A percentile compares a stretch with the other conserved stretches of the same genome.
phyloP scores from a whole-genome alignment of 2,113 vertebrate genomes.

The Pteropus alecto region DNA sequence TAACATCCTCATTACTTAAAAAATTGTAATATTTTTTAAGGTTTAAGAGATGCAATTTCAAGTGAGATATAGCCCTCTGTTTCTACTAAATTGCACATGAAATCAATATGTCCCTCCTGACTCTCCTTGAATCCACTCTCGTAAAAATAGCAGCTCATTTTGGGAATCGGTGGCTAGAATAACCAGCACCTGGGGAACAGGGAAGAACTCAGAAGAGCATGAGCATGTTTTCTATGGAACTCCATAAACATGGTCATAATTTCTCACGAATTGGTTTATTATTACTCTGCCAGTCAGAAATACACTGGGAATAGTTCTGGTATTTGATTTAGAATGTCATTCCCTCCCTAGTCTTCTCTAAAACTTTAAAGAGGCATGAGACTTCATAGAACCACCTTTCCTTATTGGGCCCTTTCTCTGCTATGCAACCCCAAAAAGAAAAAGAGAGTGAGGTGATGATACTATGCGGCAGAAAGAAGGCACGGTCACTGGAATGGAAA shows the following conservation, averaged over 20 bases:
- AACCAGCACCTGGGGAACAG: not conserved
- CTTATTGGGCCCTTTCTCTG: not conserved
- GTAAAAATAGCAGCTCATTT: conserved; percentile 33
- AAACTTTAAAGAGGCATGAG: not conserved
- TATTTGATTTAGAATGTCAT: not conserved
- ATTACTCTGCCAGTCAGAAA: not conserved
- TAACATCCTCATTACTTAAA: not conserved
- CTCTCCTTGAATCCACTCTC: not conserved
- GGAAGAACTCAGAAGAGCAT: not conserved
- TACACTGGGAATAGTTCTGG: not conserved
- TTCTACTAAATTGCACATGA: conserved; percentile 9
- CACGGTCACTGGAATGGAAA: not conserved
- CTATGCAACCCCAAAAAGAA: not conserved
- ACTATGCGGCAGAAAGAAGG: not conserved
- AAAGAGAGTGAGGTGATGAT: not conserved
- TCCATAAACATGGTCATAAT: not conserved
- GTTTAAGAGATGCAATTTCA: not conserved
- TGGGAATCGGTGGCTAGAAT: not conserved
- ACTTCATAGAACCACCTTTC: not conserved
- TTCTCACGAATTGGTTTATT: not conserved
- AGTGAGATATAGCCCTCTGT: not conserved
- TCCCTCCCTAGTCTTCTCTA: not conserved
- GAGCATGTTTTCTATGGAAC: conserved; percentile 8
- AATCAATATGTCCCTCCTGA: not conserved
- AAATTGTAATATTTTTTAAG: not conserved